These are phyloP conservation scores for Hyaena hyaena DNA, from an alignment of 2,113 vertebrate genomes.

Conservation along the genomic window DNA sequence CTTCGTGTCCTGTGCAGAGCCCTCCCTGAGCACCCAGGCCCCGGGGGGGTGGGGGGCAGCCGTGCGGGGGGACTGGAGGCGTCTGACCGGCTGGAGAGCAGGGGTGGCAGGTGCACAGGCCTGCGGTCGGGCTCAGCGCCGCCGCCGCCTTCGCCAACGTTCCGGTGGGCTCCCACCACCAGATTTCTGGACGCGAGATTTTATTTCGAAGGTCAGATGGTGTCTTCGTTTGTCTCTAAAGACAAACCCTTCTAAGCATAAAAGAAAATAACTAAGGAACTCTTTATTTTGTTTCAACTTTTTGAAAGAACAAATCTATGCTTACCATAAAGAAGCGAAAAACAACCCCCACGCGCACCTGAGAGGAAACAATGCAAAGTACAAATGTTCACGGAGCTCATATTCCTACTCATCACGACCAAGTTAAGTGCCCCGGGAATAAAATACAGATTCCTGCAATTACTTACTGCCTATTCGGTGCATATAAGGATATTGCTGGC, in stretches of 20 bases:
- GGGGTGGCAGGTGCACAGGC: background rate
- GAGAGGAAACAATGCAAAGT: background rate
- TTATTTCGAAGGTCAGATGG: background rate
- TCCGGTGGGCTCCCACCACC: background rate
- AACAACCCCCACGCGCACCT: accelerated
- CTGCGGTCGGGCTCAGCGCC: background rate
- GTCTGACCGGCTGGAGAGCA: background rate
- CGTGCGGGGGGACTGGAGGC: accelerated
- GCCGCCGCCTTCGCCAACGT: accelerated
- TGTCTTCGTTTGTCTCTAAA: background rate
- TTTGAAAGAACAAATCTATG: background rate
- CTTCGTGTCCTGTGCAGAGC: background rate
- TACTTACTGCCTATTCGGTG: background rate
- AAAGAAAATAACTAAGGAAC: background rate
- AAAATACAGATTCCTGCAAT: background rate
- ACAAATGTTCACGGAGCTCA: background rate
- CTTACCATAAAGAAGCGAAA: background rate
- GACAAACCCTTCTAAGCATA: background rate
- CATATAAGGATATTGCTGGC: too few species aligned
- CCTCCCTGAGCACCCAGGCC: background rate
- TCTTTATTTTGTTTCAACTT: background rate
- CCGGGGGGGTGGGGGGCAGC: too few species aligned
- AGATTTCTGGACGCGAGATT: background rate
- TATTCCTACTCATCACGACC: background rate
- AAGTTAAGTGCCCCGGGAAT: background rate